These are phyloP conservation scores for Lota lota DNA, from an alignment of 2,113 vertebrate species.

Conservation along the genomic window DNA sequence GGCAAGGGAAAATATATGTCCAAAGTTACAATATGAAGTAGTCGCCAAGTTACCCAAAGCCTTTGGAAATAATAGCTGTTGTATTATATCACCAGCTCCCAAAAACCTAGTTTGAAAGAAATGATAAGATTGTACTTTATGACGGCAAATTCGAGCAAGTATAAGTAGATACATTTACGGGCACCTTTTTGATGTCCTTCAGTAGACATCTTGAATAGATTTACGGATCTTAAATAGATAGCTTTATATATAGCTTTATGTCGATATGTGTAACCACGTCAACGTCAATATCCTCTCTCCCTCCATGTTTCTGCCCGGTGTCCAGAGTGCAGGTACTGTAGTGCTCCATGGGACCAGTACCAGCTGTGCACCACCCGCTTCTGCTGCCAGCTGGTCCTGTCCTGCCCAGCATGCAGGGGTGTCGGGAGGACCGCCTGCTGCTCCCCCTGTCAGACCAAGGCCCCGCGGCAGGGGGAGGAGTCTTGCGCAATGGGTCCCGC, in stretches of 20 bases:
- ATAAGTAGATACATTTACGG: no score
- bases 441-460: constrained; percentile 83
- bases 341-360: constrained; percentile 87
- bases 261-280: background rate
- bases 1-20: no score
- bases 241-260: background rate
- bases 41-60: no score
- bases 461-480: constrained; percentile 9
- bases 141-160: no score
- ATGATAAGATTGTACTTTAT: no score
- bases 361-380: constrained; percentile 83
- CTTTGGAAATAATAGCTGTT: no score
- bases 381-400: constrained; percentile 90
- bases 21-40: no score
- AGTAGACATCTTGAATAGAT: no score
- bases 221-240: background rate
- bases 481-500: constrained; percentile 13
- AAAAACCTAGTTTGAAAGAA: no score
- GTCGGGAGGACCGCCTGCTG: constrained; percentile 87
- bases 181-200: no score
- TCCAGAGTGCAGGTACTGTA: constrained; percentile 89
- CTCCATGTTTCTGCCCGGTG: constrained; percentile 9
- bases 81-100: no score
- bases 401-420: constrained; percentile 77
- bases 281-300: background rate